Evolutionary conservation across 1,140 invertebrate species (phyloP).

Genomic region (Temnothorax nylanderi): DNA sequence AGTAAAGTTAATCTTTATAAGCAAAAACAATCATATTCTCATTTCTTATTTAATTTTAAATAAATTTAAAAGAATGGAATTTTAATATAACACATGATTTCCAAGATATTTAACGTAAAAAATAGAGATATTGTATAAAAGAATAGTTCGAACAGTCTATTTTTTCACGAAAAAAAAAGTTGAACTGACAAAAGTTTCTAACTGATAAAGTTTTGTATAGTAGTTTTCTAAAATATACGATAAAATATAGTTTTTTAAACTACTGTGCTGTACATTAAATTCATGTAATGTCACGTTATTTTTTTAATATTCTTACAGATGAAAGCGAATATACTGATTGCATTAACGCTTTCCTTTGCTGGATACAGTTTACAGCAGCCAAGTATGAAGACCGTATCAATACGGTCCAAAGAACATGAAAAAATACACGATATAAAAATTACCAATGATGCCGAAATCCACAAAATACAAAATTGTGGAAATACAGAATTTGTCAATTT

Average conservation of each 20-base stretch:
- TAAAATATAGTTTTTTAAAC: not conserved
- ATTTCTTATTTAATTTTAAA: not conserved
- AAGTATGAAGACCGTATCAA: not conserved
- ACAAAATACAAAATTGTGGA: not conserved
- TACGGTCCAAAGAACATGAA: accelerated
- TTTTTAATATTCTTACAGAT: constrained; percentile 31
- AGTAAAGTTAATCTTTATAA: not conserved
- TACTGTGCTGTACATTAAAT: not conserved
- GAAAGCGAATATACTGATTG: not conserved
- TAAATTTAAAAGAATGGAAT: not conserved
- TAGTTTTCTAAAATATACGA: not conserved
- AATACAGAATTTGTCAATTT: accelerated
- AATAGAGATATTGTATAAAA: not conserved
- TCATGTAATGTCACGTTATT: not conserved
- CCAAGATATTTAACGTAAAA: not conserved
- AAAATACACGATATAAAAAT: not conserved
- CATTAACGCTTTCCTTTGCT: not conserved
- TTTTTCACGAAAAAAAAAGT: not conserved
- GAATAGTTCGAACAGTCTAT: not conserved
- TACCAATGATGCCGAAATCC: not conserved
- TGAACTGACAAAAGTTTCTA: not conserved
- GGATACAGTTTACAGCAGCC: not conserved
- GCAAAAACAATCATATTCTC: not conserved
- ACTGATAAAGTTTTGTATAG: not conserved
- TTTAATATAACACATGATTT: not conserved